Percentiles rank a stretch among this genome's conserved stretches.
phyloP scores from a whole-genome alignment of 2,797 vertebrate genomes.

The Falco columbarius region DNA sequence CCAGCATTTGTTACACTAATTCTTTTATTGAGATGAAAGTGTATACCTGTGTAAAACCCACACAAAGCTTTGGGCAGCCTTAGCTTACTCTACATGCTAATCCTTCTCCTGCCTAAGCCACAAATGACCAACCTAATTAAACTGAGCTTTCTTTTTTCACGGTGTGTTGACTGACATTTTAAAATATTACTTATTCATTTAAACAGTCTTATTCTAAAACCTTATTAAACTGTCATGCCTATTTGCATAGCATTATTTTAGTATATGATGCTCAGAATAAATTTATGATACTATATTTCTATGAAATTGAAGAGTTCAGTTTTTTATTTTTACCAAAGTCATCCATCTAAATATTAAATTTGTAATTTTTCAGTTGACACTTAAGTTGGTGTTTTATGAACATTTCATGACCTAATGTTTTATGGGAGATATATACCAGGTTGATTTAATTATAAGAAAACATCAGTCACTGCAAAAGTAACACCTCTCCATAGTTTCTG shows the following conservation, averaged over 20 bases:
- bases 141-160: slow-evolving; percentile 39
- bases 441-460: slow-evolving; percentile 39
- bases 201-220: slow-evolving; percentile 38
- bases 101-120: slow-evolving; percentile 41
- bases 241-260: slow-evolving; percentile 60
- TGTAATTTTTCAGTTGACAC: not conserved
- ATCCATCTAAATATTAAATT: not conserved
- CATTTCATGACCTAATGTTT: not conserved
- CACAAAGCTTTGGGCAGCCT: slow-evolving; percentile 40
- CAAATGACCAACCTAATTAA: slow-evolving; percentile 61
- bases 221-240: slow-evolving; percentile 45
- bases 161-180: slow-evolving; percentile 43
- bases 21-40: slow-evolving; percentile 48
- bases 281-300: slow-evolving; percentile 1
- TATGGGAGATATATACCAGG: not conserved
- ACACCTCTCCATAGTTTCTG: not conserved
- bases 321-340: not conserved
- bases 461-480: not conserved
- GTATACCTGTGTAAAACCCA: slow-evolving; percentile 52
- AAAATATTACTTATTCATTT: slow-evolving; percentile 42
- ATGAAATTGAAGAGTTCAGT: not conserved
- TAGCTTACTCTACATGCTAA: slow-evolving; percentile 28
- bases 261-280: slow-evolving; percentile 1
- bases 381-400: not conserved
- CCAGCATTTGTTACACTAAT: slow-evolving; percentile 35